Evolutionary conservation across 2,113 vertebrate species (phyloP).

Genomic region (Ibidorhyncha struthersii): DNA sequence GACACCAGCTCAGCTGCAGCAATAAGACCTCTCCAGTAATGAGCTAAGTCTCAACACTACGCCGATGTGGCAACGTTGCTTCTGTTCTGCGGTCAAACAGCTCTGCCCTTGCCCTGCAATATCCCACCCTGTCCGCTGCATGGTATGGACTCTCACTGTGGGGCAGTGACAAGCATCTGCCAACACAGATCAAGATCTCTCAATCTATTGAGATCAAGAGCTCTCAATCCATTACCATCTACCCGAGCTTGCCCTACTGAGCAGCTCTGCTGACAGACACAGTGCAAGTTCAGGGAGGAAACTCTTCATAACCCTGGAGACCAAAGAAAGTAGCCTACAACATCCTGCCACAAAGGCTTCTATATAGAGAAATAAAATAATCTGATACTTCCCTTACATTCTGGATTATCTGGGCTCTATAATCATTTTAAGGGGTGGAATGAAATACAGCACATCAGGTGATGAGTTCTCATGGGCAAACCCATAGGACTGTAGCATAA

Average conservation of each 20-base stretch:
- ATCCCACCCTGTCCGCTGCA: no score
- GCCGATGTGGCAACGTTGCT: no score
- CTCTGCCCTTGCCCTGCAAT: no score
- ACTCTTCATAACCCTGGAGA: neutral
- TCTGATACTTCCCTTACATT: neutral
- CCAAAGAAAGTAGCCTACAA: neutral
- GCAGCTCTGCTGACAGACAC: neutral
- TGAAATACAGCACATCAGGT: neutral
- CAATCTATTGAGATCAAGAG: neutral
- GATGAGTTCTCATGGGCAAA: neutral
- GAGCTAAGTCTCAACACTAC: no score
- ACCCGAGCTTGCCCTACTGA: neutral
- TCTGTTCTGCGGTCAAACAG: no score
- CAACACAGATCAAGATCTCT: neutral
- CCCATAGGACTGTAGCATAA: neutral
- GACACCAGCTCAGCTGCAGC: no score
- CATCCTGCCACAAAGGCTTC: neutral
- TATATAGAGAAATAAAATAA: neutral
- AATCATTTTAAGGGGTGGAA: neutral
- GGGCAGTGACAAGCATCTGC: neutral
- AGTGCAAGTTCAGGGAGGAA: neutral
- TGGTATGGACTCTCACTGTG: no score
- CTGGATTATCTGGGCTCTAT: neutral
- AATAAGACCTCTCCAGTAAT: no score
- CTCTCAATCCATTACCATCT: neutral